Evolutionary conservation across 2,888 invertebrate genomes (phyloP), one percentile per base, ranked within the genome.

Genomic region (Drosophila subsilvestris): DNA sequence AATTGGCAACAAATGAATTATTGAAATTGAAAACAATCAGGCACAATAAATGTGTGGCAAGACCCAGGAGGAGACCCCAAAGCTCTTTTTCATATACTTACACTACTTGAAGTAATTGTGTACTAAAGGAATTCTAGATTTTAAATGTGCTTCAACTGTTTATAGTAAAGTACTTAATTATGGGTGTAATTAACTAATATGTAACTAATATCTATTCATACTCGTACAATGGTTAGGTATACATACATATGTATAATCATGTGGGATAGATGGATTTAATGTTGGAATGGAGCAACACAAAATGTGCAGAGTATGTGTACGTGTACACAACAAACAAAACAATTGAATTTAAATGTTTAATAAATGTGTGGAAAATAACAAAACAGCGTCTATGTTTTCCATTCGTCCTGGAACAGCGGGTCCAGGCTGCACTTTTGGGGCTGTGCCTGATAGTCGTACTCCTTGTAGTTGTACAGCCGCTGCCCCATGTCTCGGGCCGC

Each of bases 271-370:
- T 22, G 29, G 43, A 37, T 43, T 43, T 43, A 56, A 56, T 22
- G 43, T 65, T 53, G 53, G 57, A 48, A 45, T 74, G 86, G 75
- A 74, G 74, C 50, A 43, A 66, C 29, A 54, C 53, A 59, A 67
- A 6, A 63, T 63, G 76, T 53, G 67, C 76, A 70, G 72, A 7
- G 71, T 70, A 70, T 70, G 68, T 75, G 84, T 83, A 83, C 69
- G 86, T 70, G 63, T 72, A 80, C 65, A 84, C 67, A 74, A 76
- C n/a, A 76, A 70, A n/a, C n/a, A n/a, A 47, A 76, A 75, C 71
- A 79, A 71, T 85, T 84, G 76, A 88, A 87, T 85, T 87, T 85
- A 76, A 85, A 85, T 85, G 85, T 89, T 89, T 89, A 86, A 86
- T 86, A 86, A 89, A 89, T 85, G 88, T 86, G 85, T 87, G 88